Conservation (phyloP, 2,888 invertebrate genomes). For the Thymelicus sylvestris region DNA sequence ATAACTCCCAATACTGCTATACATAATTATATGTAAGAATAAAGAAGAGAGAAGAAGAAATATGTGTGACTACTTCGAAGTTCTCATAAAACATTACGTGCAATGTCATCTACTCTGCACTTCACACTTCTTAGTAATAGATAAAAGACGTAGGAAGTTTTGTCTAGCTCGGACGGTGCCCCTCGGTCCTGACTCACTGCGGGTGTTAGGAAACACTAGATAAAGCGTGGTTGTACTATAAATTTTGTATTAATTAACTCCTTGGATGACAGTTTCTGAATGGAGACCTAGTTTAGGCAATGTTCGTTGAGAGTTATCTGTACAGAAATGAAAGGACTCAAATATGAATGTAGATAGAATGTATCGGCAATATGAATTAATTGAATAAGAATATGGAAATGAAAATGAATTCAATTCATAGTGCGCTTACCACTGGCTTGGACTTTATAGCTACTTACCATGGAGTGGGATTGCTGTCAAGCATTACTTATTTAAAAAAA, state of each 20-base stretch:
- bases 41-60: too few relatives aligned
- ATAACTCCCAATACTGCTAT: too few relatives aligned
- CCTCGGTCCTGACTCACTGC: conserved; percentile 17
- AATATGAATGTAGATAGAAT: background rate
- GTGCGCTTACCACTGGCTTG: too few relatives aligned
- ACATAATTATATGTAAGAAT: too few relatives aligned
- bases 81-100: background rate
- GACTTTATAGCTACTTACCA: too few relatives aligned
- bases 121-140: conserved; percentile 23
- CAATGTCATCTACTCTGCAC: background rate
- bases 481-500: too few relatives aligned
- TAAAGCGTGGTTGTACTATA: conserved; percentile 33
- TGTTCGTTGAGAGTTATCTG: conserved; percentile 20
- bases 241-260: conserved; percentile 37
- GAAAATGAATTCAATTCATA: too few relatives aligned
- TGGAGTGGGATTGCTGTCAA: too few relatives aligned
- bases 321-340: conserved; percentile 6
- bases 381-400: too few relatives aligned
- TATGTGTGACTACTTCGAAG: background rate
- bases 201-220: conserved; percentile 36
- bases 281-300: conserved; percentile 32
- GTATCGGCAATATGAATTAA: background rate
- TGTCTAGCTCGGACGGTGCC: conserved; percentile 20
- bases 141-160: conserved; percentile 21
- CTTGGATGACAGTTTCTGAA: conserved; percentile 36